These are phyloP conservation scores for Ctenopoma kingsleyae DNA, from an alignment of 2,797 vertebrate species.

Conservation along the genomic window DNA sequence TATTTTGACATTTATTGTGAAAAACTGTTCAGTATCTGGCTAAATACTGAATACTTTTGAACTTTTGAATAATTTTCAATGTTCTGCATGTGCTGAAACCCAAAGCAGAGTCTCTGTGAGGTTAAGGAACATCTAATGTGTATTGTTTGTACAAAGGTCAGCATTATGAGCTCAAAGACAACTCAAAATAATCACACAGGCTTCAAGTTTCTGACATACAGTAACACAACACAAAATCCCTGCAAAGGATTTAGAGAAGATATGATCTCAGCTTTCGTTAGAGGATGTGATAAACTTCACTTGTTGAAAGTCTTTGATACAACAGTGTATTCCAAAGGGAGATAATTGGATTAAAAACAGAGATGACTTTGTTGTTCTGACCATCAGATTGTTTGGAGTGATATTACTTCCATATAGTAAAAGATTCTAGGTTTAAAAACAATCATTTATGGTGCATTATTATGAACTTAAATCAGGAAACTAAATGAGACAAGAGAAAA, in stretches of 20 bases:
- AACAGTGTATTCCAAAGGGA: slow-evolving; percentile 4
- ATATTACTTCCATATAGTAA: neutral
- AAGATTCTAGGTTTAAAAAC: neutral
- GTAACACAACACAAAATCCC: neutral
- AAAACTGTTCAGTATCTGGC: neutral
- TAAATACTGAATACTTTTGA: neutral
- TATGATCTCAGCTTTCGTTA: slow-evolving; percentile 16
- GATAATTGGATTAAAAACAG: slow-evolving; percentile 15
- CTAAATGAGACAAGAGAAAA: neutral
- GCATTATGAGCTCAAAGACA: neutral
- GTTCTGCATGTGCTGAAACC: slow-evolving; percentile 5
- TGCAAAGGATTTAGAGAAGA: neutral
- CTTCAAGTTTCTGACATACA: neutral
- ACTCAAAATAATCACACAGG: neutral
- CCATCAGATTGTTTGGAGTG: neutral
- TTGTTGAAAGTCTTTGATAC: slow-evolving; percentile 21
- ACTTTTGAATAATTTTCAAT: too few species aligned
- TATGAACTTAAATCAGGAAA: slow-evolving; percentile 27
- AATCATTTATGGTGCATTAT: neutral
- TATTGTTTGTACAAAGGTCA: neutral
- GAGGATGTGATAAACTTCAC: slow-evolving; percentile 21
- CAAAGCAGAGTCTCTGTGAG: neutral
- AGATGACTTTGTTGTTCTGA: neutral
- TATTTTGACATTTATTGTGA: too few species aligned
- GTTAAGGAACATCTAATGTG: neutral